Conservation (phyloP, 92 coral and sea anemone species). For the Bergia puertoricense region DNA sequence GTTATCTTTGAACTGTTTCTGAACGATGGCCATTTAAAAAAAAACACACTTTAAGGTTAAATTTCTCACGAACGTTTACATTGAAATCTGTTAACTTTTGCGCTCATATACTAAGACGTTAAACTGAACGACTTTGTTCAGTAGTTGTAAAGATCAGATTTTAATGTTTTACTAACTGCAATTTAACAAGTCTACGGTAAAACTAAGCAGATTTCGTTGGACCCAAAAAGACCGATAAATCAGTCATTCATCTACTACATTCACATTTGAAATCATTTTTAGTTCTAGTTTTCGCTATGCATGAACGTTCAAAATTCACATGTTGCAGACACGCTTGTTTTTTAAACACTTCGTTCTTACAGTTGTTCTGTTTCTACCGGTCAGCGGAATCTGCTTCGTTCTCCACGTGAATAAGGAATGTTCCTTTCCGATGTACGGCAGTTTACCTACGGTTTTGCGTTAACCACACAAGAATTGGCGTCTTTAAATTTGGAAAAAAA, state of each 20-base stretch:
- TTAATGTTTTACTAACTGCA: not conserved
- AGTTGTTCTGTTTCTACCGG: not conserved
- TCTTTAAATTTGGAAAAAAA: too few relatives aligned
- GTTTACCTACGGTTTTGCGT: not conserved
- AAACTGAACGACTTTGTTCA: not conserved
- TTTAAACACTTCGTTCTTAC: not conserved
- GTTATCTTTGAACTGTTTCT: not conserved
- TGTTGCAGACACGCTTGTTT: not conserved
- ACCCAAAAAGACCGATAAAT: not conserved
- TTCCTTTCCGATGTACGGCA: not conserved
- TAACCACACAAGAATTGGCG: not conserved
- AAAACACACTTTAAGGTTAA: too few relatives aligned
- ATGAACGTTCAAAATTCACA: not conserved
- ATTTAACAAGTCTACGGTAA: conserved; percentile 13
- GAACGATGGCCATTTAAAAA: too few relatives aligned
- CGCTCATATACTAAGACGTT: not conserved
- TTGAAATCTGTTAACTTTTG: not conserved
- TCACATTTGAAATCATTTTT: not conserved
- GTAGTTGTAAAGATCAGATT: not conserved
- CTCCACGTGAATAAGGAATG: not conserved
- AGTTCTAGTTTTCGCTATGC: not conserved
- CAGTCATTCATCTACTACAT: not conserved
- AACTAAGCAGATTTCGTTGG: conserved; percentile 35
- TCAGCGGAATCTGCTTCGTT: conserved; percentile 19
- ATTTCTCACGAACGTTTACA: not conserved